Evolutionary conservation across 37 sponge, comb jelly and placozoan genomes (phyloP).

Genomic region (Dysidea cf. avara): DNA sequence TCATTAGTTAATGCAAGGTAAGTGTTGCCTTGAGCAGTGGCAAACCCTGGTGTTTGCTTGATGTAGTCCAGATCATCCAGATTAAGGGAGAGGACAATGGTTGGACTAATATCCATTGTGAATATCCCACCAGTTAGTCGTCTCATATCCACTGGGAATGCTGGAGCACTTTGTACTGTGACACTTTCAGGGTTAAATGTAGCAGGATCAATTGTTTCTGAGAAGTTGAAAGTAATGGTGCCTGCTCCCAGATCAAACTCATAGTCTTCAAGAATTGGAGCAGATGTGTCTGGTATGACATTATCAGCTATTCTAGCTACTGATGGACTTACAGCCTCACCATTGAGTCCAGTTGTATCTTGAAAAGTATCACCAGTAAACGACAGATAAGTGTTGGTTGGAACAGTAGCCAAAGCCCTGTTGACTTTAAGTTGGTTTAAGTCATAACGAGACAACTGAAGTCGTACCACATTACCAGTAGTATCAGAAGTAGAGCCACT

Average conservation of each 20-base stretch:
- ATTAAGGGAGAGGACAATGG: conserved; percentile 16
- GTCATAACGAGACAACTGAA: conserved; percentile 45
- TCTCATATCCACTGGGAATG: conserved; percentile 40
- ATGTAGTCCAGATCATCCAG: conserved; percentile 55
- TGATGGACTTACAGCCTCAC: background rate
- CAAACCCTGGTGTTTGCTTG: conserved; percentile 75
- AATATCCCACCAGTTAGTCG: conserved; percentile 24
- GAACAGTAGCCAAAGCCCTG: conserved; percentile 43
- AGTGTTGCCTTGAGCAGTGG: conserved; percentile 72
- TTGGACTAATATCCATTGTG: conserved; percentile 22
- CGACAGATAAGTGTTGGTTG: conserved; percentile 58
- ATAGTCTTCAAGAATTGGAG: conserved; percentile 60
- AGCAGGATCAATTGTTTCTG: conserved; percentile 74
- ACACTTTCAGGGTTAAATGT: conserved; percentile 51
- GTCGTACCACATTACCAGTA: conserved; percentile 52
- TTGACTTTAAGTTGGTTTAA: conserved; percentile 71
- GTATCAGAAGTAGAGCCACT: conserved; percentile 40
- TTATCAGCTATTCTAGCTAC: conserved; percentile 1
- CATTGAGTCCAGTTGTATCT: conserved; percentile 65
- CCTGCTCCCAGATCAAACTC: conserved; percentile 64
- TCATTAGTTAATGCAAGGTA: conserved; percentile 48
- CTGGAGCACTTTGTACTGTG: conserved; percentile 69
- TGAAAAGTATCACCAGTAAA: conserved; percentile 35
- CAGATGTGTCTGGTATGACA: conserved; percentile 58
- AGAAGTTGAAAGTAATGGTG: conserved; percentile 53